Base-by-base conservation (phyloP, 1,140 invertebrate genomes). In the Dendrolimus punctatus region DNA sequence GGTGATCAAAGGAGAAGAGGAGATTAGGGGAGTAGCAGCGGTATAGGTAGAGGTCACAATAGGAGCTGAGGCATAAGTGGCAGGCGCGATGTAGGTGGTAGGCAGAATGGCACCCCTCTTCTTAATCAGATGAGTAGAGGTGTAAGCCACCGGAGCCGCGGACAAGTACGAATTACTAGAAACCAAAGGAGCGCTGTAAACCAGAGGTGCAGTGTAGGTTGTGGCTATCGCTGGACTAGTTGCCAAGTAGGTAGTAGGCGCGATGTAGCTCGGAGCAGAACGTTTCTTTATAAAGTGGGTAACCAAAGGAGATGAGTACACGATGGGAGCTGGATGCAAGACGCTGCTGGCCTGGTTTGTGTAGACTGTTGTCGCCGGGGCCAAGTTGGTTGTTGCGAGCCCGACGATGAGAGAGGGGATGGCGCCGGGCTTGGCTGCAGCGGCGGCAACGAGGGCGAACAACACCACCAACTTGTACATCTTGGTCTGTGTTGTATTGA, bases 391-490 rank as follows among this genome's bases (percentile, higher is more conserved):
- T 8, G 87, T 71, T 72, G 88, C 88, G 40, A 80, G 71, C 39
- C 59, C 62, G 40, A 68, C 38, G 38, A 66, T 71, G 53, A 71
- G 60, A 39, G 69, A 41, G 38, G 68, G 49, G 4, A 71, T 6
- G 5, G 46, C 51, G 23, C 59, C 62, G 5, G 80, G 83, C 55
- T 82, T 68, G 51, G 87, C 88, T 45, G 68, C 69, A 44, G 77
- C 88, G 60, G 77, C 71, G 47, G 88, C 89, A 66, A 90, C 57
- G 61, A 89, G 66, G 71, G 85, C 82, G 62, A 76, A 88, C 87
- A 91, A 89, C 83, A 90, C 89, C 87, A 90, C 88, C 85, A 89
- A 75, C 73, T 88, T 89, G 76, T 81, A 89, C 88, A 89, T 89
- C 62, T 78, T 88, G 71, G 82, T 87, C 73, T 85, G 76, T 76